Evolutionary conservation across 2,888 invertebrate species (phyloP), one percentile per base, ranked within the genome.

Genomic region (Augochlorella aurata): DNA sequence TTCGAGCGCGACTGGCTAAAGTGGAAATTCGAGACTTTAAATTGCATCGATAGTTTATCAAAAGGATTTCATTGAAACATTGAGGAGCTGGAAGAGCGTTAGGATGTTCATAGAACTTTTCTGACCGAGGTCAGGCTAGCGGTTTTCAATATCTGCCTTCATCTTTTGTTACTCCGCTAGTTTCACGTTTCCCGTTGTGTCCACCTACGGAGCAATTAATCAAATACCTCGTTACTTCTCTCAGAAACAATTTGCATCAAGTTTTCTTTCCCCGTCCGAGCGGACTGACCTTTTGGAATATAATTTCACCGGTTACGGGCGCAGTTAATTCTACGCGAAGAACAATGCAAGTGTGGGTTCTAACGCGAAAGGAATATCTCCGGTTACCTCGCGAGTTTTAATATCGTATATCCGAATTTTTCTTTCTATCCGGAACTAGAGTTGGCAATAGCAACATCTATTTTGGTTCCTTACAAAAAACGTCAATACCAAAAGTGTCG

Each of bases 121-220:
- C 38, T 29, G 24, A 47, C 8, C 47, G 24, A 49, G 24, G 49
- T 67, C 24, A 44, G 9, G 18, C 38, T 63, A 63, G 38, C 63
- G 63, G 63, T 29, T 63, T 63, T 38, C 38, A 8, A 47, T 24
- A 24, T 67, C 49, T 24, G 14, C 18, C 24, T 47, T 24, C 21
- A 18, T 24, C 67, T 67, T 67, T 67, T 49, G 67, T 70, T 67
- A 21, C 47, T 24, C 24, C 45, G 44, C 49, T 18, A n/a, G 67
- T 67, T 67, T 67, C 45, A 47, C 49, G 67, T 49, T 67, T 67
- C 49, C 16, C 67, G 67, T 9, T 49, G 67, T 16, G 67, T 67
- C 67, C 67, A 67, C 67, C 67, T 67, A 67, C 67, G 49, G 67
- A 4, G 21, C 24, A 49, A 67, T 67, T 67, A 67, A 67, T 67